phyloP scores from a whole-genome alignment of 2,113 vertebrate genomes.

The Poeciliopsis retropinna region DNA sequence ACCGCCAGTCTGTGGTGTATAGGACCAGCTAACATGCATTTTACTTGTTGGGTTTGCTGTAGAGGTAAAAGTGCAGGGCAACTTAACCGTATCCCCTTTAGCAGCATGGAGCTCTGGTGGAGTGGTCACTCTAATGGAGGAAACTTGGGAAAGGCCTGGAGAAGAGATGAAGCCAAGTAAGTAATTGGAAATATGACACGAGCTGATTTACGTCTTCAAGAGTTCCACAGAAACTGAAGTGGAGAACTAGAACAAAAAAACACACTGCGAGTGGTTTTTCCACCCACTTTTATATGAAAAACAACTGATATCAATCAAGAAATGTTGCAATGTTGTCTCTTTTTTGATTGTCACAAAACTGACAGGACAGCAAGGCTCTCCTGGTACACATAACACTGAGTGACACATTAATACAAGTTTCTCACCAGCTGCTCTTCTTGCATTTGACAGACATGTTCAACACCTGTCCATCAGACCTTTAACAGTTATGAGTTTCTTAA shows the following conservation, averaged over 20 bases:
- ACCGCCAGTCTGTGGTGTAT: slow-evolving; percentile 80
- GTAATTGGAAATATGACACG: background rate
- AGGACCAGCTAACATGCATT: slow-evolving; percentile 89
- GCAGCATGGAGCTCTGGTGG: slow-evolving; percentile 80
- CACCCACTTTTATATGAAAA: background rate
- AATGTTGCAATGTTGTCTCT: background rate
- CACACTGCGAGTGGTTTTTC: background rate
- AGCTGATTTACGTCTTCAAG: background rate
- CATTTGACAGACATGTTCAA: too few species aligned
- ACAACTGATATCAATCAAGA: background rate
- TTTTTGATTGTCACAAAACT: background rate
- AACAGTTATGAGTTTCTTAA: too few species aligned
- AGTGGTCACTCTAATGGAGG: slow-evolving; percentile 81
- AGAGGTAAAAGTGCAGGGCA: slow-evolving; percentile 90
- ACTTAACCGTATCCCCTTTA: slow-evolving; percentile 74
- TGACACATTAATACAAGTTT: background rate
- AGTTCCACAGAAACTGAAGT: background rate
- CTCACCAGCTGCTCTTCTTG: too few species aligned
- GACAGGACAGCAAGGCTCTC: slow-evolving; percentile 11
- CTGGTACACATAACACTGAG: slow-evolving; percentile 16
- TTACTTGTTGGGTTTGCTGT: slow-evolving; percentile 77
- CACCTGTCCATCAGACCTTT: too few species aligned
- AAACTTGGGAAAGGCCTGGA: slow-evolving; percentile 67
- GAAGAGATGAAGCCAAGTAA: background rate
- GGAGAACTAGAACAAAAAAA: background rate